phyloP scores from a whole-genome alignment of 1,140 invertebrate species.

The Sinonovacula constricta region DNA sequence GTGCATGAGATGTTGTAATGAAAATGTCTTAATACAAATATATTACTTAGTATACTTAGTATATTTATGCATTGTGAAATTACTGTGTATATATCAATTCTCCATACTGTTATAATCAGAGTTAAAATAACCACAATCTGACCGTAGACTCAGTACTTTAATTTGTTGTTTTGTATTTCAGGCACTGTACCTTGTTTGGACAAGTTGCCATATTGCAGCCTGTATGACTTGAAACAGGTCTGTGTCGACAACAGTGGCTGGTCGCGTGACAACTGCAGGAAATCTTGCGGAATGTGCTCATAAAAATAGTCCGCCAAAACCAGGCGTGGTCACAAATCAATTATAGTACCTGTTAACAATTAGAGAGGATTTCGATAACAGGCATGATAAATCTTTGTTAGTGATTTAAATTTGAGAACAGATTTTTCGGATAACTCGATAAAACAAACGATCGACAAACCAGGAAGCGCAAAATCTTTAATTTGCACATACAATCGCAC shows the following conservation, averaged over 20 bases:
- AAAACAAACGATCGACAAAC: no score
- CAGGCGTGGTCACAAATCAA: no score
- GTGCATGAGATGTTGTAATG: no score
- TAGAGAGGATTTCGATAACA: no score
- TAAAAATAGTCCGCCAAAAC: no score
- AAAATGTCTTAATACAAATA: neutral
- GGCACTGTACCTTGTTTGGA: constrained; percentile 27
- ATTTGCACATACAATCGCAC: no score
- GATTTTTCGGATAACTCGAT: no score
- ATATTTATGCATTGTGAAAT: neutral
- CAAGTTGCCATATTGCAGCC: constrained; percentile 20
- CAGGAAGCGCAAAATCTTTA: no score
- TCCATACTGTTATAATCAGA: neutral
- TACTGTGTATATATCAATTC: neutral
- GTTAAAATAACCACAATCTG: neutral
- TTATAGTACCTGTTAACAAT: no score
- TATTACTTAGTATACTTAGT: neutral
- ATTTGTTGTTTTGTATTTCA: neutral
- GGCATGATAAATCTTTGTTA: no score
- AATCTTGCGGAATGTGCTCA: constrained; percentile 26
- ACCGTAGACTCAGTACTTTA: neutral
- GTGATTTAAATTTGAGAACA: no score
- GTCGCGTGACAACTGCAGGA: constrained; percentile 40
- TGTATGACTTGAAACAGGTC: constrained; percentile 25
- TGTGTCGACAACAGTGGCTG: constrained; percentile 30